These are phyloP conservation scores for Heliothis peltigera DNA, from an alignment of 2,888 invertebrate genomes.

Conservation along the genomic window DNA sequence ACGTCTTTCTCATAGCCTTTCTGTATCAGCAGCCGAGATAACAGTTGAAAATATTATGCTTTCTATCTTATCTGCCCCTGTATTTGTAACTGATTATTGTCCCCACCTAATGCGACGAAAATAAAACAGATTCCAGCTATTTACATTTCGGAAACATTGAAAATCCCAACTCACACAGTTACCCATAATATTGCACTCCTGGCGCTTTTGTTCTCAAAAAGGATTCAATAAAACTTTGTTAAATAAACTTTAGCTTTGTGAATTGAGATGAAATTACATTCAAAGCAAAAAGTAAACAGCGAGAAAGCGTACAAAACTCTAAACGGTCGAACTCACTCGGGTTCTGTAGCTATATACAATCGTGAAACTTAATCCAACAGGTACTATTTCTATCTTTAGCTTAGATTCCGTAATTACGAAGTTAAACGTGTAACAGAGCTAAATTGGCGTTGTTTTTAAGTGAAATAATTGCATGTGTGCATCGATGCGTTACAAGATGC, in stretches of 20 bases:
- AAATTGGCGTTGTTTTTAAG: slow-evolving; percentile 38
- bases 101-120: slow-evolving; percentile 9
- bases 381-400: slow-evolving; percentile 15
- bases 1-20: not conserved
- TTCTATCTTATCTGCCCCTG: slow-evolving; percentile 32
- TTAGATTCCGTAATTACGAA: slow-evolving; percentile 19
- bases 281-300: slow-evolving; percentile 19
- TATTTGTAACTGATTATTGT: slow-evolving; percentile 18
- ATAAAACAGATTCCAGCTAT: slow-evolving; percentile 1
- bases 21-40: slow-evolving; percentile 14
- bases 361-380: slow-evolving; percentile 4
- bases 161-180: not conserved
- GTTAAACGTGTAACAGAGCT: slow-evolving; percentile 12
- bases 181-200: not conserved
- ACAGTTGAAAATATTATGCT: slow-evolving; percentile 7
- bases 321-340: not conserved
- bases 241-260: slow-evolving; percentile 6
- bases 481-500: slow-evolving; percentile 68
- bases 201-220: not conserved
- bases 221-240: slow-evolving; percentile 4
- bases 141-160: not conserved
- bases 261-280: slow-evolving; percentile 13
- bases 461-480: slow-evolving; percentile 55
- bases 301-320: slow-evolving; percentile 20
- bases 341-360: slow-evolving; percentile 3